These are phyloP conservation scores for Drosophila gunungcola DNA, from an alignment of 1,140 invertebrate species.

Conservation along the genomic window DNA sequence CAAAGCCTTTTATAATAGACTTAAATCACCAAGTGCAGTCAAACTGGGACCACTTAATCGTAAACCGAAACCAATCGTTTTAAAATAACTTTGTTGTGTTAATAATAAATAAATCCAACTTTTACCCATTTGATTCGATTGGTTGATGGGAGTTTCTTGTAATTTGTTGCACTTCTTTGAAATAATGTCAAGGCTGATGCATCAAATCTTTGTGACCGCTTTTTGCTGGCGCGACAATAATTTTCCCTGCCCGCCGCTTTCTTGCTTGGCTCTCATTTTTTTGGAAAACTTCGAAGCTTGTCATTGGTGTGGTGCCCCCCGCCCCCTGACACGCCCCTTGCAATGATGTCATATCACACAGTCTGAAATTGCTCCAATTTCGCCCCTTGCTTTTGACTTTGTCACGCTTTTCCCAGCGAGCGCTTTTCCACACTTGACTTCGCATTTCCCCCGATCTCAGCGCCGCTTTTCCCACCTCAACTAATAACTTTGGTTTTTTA, in stretches of 20 bases:
- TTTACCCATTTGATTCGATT: not conserved
- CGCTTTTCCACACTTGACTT: conserved; percentile 41
- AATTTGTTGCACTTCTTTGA: conserved; percentile 24
- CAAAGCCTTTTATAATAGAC: not conserved
- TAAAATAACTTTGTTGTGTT: not conserved
- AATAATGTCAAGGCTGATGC: conserved; percentile 45
- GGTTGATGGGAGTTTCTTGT: not conserved
- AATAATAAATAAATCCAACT: not conserved
- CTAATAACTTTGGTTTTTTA: conserved; percentile 28
- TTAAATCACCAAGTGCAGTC: too few species aligned
- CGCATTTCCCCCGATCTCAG: conserved; percentile 25
- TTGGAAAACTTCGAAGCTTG: conserved; percentile 28
- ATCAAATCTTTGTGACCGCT: conserved; percentile 17
- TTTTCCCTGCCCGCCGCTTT: conserved; percentile 1
- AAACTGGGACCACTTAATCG: too few species aligned
- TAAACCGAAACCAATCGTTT: not conserved
- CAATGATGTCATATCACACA: conserved; percentile 60
- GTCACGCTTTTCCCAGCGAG: conserved; percentile 59
- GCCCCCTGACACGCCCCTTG: conserved; percentile 21
- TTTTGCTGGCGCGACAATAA: conserved; percentile 27
- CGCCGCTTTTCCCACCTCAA: conserved; percentile 20
- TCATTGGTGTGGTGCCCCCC: conserved; percentile 25
- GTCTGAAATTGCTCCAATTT: conserved; percentile 51
- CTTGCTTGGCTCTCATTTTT: conserved; percentile 2
- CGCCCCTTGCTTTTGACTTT: conserved; percentile 49